These are phyloP conservation scores for Argyrosomus regius DNA, from an alignment of 2,797 vertebrate species.

Conservation along the genomic window DNA sequence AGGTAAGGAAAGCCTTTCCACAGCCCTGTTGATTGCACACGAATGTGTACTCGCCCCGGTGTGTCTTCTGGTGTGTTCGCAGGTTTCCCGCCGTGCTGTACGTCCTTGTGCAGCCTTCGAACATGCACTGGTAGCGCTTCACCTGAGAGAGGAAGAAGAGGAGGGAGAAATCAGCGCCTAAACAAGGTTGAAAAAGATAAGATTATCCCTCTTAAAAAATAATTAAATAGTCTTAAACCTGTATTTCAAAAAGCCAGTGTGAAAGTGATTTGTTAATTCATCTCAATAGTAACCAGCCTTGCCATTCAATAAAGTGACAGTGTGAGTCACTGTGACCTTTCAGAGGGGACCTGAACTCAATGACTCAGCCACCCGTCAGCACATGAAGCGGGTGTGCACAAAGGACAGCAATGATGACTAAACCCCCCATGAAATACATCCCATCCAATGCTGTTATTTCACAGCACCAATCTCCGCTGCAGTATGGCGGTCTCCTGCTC, in stretches of 20 bases:
- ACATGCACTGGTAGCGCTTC: constrained; percentile 99
- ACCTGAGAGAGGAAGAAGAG: constrained; percentile 82
- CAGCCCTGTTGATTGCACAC: constrained; percentile 99
- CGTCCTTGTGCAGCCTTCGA: constrained; percentile 97
- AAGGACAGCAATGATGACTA: constrained; percentile 65
- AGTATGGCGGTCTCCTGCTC: constrained; percentile 45
- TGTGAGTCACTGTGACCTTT: constrained; percentile 61
- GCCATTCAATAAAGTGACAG: constrained; percentile 39
- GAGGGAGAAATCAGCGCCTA: not conserved
- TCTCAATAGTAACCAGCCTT: constrained; percentile 35
- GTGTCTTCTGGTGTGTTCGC: constrained; percentile 98
- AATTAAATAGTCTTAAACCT: not conserved
- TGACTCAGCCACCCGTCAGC: constrained; percentile 67
- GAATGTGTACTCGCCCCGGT: constrained; percentile 97
- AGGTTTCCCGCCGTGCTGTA: constrained; percentile 99
- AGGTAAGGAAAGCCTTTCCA: constrained; percentile 98
- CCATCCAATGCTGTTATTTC: constrained; percentile 50
- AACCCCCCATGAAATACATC: constrained; percentile 51
- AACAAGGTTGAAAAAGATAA: not conserved
- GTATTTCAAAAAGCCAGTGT: constrained; percentile 1
- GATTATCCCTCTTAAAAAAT: not conserved
- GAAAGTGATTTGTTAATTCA: constrained; percentile 28
- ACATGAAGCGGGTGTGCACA: constrained; percentile 53
- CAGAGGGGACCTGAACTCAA: constrained; percentile 47
- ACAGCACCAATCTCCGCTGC: constrained; percentile 42